These are phyloP conservation scores for Plagiodera versicolora DNA, from an alignment of 2,888 invertebrate species.

Conservation along the genomic window DNA sequence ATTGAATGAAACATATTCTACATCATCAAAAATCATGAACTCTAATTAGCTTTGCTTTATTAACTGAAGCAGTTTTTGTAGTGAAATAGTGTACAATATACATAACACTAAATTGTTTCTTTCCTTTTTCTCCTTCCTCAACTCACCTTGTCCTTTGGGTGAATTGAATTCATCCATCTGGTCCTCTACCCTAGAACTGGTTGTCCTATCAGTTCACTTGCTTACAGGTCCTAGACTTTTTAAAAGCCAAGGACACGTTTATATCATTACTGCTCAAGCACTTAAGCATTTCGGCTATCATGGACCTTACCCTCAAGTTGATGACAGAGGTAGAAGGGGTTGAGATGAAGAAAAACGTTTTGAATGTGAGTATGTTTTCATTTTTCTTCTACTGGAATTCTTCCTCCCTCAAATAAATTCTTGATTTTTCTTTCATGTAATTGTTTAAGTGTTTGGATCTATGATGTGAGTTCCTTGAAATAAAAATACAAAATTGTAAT, in stretches of 20 bases:
- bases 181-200: conserved; percentile 70
- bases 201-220: conserved; percentile 90
- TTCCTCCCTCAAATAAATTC: too few species aligned
- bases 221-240: conserved; percentile 89
- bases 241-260: conserved; percentile 85
- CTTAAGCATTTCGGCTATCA: conserved; percentile 91
- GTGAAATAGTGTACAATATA: conserved; percentile 28
- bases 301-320: conserved; percentile 86
- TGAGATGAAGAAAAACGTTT: conserved; percentile 70
- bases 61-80: not conserved
- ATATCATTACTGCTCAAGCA: conserved; percentile 85
- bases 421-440: too few species aligned
- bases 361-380: conserved; percentile 68
- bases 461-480: too few species aligned
- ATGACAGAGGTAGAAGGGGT: conserved; percentile 80
- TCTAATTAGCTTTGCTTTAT: not conserved
- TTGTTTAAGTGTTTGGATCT: too few species aligned
- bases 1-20: not conserved
- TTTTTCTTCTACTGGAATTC: too few species aligned
- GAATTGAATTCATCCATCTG: conserved; percentile 24
- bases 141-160: conserved; percentile 29
- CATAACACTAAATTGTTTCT: conserved; percentile 37
- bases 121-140: conserved; percentile 30
- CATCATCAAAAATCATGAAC: not conserved
- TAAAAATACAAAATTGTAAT: too few species aligned